These are phyloP conservation scores for Cuniculus paca DNA, from an alignment of 2,797 vertebrate species.

Conservation along the genomic window DNA sequence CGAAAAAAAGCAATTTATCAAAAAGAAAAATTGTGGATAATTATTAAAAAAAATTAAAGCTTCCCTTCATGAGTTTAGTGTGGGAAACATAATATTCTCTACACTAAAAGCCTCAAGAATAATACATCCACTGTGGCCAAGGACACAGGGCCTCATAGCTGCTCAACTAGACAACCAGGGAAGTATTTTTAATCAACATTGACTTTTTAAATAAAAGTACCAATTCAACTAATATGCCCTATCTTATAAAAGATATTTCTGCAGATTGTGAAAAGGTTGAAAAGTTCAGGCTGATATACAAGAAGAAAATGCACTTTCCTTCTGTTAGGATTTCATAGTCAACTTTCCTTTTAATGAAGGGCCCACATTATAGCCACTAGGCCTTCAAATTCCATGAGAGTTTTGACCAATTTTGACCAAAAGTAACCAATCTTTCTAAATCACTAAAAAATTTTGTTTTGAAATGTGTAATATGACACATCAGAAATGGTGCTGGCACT, in stretches of 20 bases:
- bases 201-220: not conserved
- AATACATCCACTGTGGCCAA: not conserved
- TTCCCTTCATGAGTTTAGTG: not conserved
- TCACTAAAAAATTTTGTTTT: slow-evolving; percentile 25
- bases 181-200: not conserved
- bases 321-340: not conserved
- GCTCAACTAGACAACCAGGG: not conserved
- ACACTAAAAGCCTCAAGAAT: not conserved
- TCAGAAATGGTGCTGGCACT: not conserved
- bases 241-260: slow-evolving; percentile 32
- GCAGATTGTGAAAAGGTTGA: not conserved
- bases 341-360: not conserved
- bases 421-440: not conserved
- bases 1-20: not conserved
- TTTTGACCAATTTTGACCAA: not conserved
- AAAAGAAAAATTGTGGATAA: slow-evolving; percentile 5
- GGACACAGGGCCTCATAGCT: not conserved
- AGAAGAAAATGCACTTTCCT: slow-evolving; percentile 7
- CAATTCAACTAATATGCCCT: not conserved
- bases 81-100: not conserved
- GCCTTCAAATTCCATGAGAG: not conserved
- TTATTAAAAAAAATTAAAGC: slow-evolving; percentile 17
- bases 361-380: not conserved
- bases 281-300: not conserved
- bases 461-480: not conserved